Conservation (phyloP, 2,797 vertebrate genomes). For the Semaprochilodus insignis region DNA sequence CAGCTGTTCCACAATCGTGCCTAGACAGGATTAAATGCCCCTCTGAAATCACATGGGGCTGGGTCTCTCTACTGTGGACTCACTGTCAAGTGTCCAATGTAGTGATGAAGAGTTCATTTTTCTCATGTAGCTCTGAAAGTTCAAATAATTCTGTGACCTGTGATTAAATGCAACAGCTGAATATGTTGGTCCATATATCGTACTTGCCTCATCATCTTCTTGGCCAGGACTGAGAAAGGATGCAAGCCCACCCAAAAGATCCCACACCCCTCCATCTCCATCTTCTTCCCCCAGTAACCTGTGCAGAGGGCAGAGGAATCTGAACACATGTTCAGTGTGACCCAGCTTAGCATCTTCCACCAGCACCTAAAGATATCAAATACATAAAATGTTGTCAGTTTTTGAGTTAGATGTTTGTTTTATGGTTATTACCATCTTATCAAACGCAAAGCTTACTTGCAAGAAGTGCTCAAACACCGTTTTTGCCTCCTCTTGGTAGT, state of each 20-base stretch:
- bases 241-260: constrained; percentile 75
- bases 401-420: no score
- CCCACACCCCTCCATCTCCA: constrained; percentile 73
- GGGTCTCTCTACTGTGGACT: no score
- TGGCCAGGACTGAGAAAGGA: constrained; percentile 75
- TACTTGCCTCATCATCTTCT: constrained; percentile 78
- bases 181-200: neutral
- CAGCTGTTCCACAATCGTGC: no score
- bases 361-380: constrained; percentile 66
- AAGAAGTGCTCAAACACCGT: constrained; percentile 71
- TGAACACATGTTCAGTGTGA: constrained; percentile 76
- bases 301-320: constrained; percentile 79
- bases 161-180: neutral
- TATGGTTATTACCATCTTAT: neutral
- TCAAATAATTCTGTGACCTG: neutral
- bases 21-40: no score
- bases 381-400: neutral
- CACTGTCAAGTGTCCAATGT: no score
- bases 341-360: constrained; percentile 70
- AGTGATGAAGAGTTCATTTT: neutral
- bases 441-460: constrained; percentile 67
- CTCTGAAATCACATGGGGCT: no score
- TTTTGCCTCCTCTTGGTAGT: constrained; percentile 65
- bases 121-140: neutral
- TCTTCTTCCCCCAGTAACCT: constrained; percentile 74